Evolutionary conservation across 2,888 invertebrate genomes (phyloP).

Genomic region (Rotaria socialis): DNA sequence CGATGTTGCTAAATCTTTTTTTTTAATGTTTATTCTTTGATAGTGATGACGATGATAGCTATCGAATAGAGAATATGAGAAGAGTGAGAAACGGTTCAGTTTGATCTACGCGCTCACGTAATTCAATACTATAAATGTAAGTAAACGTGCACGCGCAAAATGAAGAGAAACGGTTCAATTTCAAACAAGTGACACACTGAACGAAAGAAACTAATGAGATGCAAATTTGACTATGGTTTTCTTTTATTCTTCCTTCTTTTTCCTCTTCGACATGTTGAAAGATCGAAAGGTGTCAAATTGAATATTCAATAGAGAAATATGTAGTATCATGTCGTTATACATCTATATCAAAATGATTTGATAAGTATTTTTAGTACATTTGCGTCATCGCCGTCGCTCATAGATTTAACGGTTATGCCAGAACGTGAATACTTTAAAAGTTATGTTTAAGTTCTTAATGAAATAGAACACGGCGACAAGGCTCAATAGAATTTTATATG

Average conservation of each 20-base stretch:
- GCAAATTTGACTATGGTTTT: not conserved
- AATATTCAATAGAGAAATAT: not conserved
- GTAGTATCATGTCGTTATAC: not conserved
- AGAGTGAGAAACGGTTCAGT: not conserved
- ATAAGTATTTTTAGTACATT: not conserved
- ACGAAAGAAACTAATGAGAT: not conserved
- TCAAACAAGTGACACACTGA: not conserved
- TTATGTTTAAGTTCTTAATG: not conserved
- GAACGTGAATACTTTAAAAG: not conserved
- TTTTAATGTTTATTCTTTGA: no score
- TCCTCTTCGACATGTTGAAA: not conserved
- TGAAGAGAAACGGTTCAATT: not conserved
- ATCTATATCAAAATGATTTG: not conserved
- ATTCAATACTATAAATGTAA: not conserved
- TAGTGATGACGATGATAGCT: no score
- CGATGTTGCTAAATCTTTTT: not conserved
- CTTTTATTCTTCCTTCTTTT: not conserved
- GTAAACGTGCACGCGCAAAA: not conserved
- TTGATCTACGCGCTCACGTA: not conserved
- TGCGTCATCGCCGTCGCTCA: not conserved
- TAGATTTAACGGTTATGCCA: not conserved
- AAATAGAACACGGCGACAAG: not conserved
- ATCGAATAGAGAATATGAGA: not conserved
- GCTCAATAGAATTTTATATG: not conserved
- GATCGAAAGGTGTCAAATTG: constrained; percentile 11